Evolutionary conservation across 2,888 invertebrate genomes (phyloP).

Genomic region (Autographa pulchrina): DNA sequence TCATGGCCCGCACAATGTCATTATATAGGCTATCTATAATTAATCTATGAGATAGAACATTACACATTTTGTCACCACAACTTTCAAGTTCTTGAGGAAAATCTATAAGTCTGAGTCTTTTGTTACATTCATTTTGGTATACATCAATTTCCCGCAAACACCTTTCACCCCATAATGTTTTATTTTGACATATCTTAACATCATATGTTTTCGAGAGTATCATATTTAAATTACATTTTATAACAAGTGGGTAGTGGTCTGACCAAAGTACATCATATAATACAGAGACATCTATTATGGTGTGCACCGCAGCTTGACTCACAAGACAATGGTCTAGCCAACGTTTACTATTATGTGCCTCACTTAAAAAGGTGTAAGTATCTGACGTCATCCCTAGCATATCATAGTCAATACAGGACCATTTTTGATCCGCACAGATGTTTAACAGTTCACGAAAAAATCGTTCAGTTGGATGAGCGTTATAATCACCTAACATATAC

Average conservation of each 20-base stretch:
- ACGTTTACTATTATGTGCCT: background rate
- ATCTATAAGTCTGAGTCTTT: conserved; percentile 14
- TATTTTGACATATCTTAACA: conserved; percentile 17
- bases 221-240: conserved; percentile 21
- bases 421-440: conserved; percentile 29
- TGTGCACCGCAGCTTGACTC: conserved; percentile 16
- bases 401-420: conserved; percentile 29
- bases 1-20: conserved; percentile 7
- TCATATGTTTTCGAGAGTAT: background rate
- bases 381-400: conserved; percentile 26
- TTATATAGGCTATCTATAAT: conserved; percentile 12
- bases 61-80: conserved; percentile 12
- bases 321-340: conserved; percentile 30
- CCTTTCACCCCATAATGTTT: background rate
- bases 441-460: conserved; percentile 29
- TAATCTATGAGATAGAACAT: background rate
- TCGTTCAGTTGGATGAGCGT: conserved; percentile 5
- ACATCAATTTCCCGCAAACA: conserved; percentile 10
- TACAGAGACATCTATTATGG: conserved; percentile 16
- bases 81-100: conserved; percentile 16
- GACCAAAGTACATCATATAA: conserved; percentile 25
- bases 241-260: conserved; percentile 20
- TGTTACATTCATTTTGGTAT: conserved; percentile 20
- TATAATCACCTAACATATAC: conserved; percentile 13
- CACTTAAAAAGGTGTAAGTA: conserved; percentile 24